Percentiles rank a stretch among this genome's conserved stretches.
These are phyloP conservation scores for Fratercula arctica DNA, from an alignment of 2,797 vertebrate species.

Conservation along the genomic window DNA sequence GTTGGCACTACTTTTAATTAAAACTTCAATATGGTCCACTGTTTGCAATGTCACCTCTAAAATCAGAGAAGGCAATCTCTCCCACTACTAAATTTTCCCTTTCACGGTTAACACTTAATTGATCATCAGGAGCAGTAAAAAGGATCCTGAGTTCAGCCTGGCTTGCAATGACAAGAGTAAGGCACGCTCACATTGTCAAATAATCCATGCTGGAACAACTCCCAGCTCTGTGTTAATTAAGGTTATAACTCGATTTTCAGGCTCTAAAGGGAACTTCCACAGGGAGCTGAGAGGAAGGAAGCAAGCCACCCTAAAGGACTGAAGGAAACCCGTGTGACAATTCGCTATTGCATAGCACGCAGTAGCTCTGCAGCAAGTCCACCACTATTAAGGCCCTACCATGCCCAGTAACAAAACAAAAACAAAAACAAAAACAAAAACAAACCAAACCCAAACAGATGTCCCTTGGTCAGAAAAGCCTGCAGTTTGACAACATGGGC, in stretches of 20 bases:
- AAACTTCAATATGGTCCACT: background rate
- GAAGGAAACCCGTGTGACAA: background rate
- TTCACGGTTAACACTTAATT: background rate
- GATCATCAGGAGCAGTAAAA: background rate
- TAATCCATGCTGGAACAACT: slow-evolving; percentile 16
- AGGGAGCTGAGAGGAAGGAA: background rate
- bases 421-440: background rate
- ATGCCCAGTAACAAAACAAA: background rate
- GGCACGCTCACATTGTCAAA: background rate
- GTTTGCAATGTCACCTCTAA: slow-evolving; percentile 15
- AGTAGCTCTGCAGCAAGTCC: background rate
- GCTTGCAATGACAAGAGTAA: background rate
- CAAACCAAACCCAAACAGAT: background rate
- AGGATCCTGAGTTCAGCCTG: background rate
- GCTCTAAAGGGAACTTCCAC: background rate
- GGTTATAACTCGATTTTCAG: slow-evolving; percentile 6
- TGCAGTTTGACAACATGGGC: background rate
- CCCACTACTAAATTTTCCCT: background rate
- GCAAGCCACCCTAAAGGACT: background rate
- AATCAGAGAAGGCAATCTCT: background rate
- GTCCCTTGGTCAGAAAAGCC: background rate
- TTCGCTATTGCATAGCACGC: background rate
- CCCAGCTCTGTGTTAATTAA: background rate
- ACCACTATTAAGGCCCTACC: background rate
- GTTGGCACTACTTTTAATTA: background rate